Evolutionary conservation across 2,888 invertebrate genomes (phyloP).

Genomic region (Nephrocerus scutellatus): DNA sequence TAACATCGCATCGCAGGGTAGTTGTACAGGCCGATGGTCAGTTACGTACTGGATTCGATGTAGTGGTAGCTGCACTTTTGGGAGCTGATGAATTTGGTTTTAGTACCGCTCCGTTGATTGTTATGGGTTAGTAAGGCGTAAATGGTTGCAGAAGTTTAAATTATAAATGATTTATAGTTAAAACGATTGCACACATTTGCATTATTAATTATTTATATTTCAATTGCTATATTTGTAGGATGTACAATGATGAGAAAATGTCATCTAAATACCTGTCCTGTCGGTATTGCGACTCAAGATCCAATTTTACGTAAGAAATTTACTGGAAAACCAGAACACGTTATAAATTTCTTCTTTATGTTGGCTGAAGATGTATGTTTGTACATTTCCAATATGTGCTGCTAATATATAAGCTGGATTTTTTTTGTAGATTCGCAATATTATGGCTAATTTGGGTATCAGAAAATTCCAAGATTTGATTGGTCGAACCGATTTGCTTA

Average conservation of each 20-base stretch:
- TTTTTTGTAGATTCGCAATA: constrained; percentile 62
- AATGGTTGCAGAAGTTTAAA: too few relatives aligned
- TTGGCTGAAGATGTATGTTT: constrained; percentile 84
- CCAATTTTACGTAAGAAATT: constrained; percentile 92
- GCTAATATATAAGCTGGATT: too few relatives aligned
- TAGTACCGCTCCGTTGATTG: constrained; percentile 96
- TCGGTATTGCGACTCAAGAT: constrained; percentile 98
- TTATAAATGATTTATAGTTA: not conserved
- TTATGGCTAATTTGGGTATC: constrained; percentile 89
- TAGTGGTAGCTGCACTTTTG: constrained; percentile 87
- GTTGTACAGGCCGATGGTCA: constrained; percentile 96
- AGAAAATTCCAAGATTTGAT: constrained; percentile 82
- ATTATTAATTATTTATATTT: not conserved
- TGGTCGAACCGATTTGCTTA: constrained; percentile 83
- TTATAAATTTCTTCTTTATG: constrained; percentile 95
- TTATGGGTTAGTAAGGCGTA: constrained; percentile 63
- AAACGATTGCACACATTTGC: not conserved
- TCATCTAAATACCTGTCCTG: constrained; percentile 97
- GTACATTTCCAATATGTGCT: too few relatives aligned
- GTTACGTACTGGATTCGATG: constrained; percentile 90
- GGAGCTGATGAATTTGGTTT: constrained; percentile 99
- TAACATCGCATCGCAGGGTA: constrained; percentile 53
- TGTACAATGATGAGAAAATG: constrained; percentile 99
- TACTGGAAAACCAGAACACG: constrained; percentile 94
- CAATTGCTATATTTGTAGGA: constrained; percentile 46